Conservation (phyloP, 2,888 invertebrate species). For the Syrphus vitripennis region DNA sequence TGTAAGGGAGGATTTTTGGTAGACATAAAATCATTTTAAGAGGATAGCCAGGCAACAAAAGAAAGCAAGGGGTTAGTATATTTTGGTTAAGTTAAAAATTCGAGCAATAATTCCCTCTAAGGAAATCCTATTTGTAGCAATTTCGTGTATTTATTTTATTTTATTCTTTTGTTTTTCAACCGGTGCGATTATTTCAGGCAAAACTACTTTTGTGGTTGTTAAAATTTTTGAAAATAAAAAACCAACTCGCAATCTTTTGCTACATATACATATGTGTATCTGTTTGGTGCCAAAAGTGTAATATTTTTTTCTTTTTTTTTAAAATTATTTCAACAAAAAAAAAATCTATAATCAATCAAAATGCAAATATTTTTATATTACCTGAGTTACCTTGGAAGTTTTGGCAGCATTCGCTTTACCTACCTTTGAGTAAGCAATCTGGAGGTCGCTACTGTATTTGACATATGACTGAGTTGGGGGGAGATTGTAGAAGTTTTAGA, state of each 20-base stretch:
- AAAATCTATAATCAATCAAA: constrained; percentile 33
- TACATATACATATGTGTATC: too few relatives aligned
- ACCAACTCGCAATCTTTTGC: constrained; percentile 24
- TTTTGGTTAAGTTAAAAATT: not conserved
- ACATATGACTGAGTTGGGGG: constrained; percentile 60
- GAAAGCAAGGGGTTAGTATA: constrained; percentile 27
- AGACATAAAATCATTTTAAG: not conserved
- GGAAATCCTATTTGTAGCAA: constrained; percentile 14
- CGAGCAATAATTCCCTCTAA: constrained; percentile 16
- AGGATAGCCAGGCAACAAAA: constrained; percentile 20
- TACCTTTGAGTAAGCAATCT: constrained; percentile 66
- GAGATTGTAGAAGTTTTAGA: constrained; percentile 42
- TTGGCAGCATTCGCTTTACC: constrained; percentile 56
- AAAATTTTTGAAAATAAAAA: constrained; percentile 14
- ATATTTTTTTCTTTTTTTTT: not conserved
- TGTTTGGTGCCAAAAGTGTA: constrained; percentile 16
- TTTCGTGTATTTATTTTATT: not conserved
- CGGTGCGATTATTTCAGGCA: constrained; percentile 40
- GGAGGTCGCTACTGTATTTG: constrained; percentile 59
- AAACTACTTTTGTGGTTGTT: not conserved
- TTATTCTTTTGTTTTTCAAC: not conserved
- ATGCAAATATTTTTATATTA: constrained; percentile 31
- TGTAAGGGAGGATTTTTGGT: not conserved
- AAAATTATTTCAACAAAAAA: not conserved
- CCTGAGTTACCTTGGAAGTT: constrained; percentile 51